Conservation (phyloP, 2,888 invertebrate genomes). For the Eutolmus rufibarbis region DNA sequence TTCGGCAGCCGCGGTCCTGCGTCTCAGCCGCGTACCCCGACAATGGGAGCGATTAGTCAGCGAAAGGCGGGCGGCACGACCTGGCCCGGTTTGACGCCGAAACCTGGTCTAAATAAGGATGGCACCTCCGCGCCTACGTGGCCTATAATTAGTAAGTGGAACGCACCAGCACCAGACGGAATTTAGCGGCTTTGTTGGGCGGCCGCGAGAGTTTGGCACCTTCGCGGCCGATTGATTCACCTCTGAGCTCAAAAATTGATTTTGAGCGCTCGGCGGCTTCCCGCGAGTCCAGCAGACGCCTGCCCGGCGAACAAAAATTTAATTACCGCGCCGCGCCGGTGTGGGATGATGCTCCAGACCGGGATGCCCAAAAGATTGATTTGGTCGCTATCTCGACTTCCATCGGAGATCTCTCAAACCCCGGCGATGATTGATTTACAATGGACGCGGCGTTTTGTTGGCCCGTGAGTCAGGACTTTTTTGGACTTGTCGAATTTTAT, state of each 20-base stretch:
- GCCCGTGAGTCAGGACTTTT: slow-evolving; percentile 8
- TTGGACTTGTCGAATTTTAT: neutral
- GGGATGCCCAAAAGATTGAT: slow-evolving; percentile 8
- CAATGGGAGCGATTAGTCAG: slow-evolving; percentile 25
- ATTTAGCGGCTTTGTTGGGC: slow-evolving; percentile 4
- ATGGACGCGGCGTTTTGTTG: slow-evolving; percentile 12
- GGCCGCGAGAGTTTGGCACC: slow-evolving; percentile 1
- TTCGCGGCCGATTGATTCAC: neutral
- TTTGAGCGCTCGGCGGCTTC: neutral
- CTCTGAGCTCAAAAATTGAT: neutral
- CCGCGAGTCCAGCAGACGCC: slow-evolving; percentile 2
- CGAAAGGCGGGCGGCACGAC: neutral
- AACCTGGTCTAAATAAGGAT: slow-evolving; percentile 8
- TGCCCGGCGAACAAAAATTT: neutral
- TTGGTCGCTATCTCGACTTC: slow-evolving; percentile 10
- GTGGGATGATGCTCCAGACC: slow-evolving; percentile 24
- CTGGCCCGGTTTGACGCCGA: neutral
- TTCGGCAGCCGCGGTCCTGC: slow-evolving; percentile 17
- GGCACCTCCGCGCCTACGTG: neutral
- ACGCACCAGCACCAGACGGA: neutral
- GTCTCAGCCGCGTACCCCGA: neutral
- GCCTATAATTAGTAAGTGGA: slow-evolving; percentile 32
- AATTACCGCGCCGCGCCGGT: neutral
- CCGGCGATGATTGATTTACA: slow-evolving; percentile 24
- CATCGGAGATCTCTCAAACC: neutral